A percentile compares a stretch with the other conserved stretches of the same genome.
These are phyloP conservation scores for Eudorcas thomsonii DNA, from an alignment of 2,113 vertebrate species.

Conservation along the genomic window DNA sequence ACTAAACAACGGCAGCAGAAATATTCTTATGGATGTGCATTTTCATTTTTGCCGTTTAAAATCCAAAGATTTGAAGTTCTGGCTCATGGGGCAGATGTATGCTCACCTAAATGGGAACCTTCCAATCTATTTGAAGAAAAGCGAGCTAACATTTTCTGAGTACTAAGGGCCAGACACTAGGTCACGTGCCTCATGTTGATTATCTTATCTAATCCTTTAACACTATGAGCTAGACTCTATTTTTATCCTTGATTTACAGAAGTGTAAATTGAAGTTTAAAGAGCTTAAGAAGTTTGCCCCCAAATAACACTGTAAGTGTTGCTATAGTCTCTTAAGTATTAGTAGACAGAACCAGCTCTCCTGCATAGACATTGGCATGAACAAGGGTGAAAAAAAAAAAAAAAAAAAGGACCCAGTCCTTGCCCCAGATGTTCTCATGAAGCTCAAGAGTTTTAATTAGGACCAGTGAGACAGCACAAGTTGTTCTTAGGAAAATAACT, in stretches of 20 bases:
- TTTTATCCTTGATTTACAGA: constrained; percentile 22
- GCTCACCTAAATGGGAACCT: neutral
- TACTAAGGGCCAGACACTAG: neutral
- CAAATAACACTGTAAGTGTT: neutral
- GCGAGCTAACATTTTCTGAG: neutral
- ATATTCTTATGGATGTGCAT: neutral
- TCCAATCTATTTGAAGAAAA: neutral
- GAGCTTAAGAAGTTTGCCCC: neutral
- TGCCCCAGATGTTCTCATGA: neutral
- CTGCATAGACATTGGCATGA: neutral
- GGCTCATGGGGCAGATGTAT: fast-evolving
- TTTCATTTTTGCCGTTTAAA: neutral
- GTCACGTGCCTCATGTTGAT: neutral
- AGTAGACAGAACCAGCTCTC: neutral
- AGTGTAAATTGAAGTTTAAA: neutral
- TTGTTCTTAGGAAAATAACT: neutral
- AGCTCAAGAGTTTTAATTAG: neutral
- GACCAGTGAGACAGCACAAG: neutral
- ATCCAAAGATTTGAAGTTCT: neutral
- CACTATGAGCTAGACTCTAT: neutral
- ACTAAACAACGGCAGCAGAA: neutral
- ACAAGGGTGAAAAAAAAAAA: neutral
- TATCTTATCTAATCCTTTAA: neutral
- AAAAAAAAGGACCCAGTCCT: neutral
- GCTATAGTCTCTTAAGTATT: too few relatives aligned